Base-by-base conservation (phyloP, 2,797 vertebrate species). In the Sciurus vulgaris region DNA sequence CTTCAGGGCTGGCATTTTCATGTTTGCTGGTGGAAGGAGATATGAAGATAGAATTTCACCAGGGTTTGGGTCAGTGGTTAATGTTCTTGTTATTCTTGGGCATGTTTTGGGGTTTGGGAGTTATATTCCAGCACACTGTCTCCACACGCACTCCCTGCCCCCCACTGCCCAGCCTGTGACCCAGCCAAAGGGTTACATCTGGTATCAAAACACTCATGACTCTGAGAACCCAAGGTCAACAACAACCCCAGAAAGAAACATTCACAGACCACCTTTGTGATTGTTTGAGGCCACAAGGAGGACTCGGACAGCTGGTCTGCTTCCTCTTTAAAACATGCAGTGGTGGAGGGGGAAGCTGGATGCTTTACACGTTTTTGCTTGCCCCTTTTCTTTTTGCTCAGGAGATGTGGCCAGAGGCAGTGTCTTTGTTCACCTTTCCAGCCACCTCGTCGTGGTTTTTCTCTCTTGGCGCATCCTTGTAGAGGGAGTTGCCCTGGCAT, bases 1-100 rank as follows among this genome's bases (percentile, higher is more conserved):
- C 98, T 97, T 97, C 81, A 90, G 98, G 98, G 97, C 98, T 56
- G 87, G 97, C 89, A 97, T 98, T 98, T 98, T 98, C 96, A 89
- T 97, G 97, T 98, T 98, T 98, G 98, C 95, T 98, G 97, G 97
- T 97, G 94, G 96, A 95, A 96, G 96, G 96, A 79, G 85, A 89
- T 24, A 67, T 70, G 51, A 89, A 96, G 96, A 98, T 98, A 97
- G 97, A 97, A 98, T 98, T 98, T 98, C 98, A 92, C 91, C 93
- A 44, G 94, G 56, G 3, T 96, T 97, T 97, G 97, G 98, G 98
- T 98, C 97, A 97, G 98, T 1, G 91, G 98, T 98, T 98, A 98
- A 98, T 97, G 97, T 94, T 96, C 97, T 97, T 98, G 98, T 98
- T 98, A 97, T 98, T 98, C 96, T 96, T 98, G 97, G 96, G 96